phyloP scores from a whole-genome alignment of 2,113 vertebrate species.

The Peromyscus californicus region DNA sequence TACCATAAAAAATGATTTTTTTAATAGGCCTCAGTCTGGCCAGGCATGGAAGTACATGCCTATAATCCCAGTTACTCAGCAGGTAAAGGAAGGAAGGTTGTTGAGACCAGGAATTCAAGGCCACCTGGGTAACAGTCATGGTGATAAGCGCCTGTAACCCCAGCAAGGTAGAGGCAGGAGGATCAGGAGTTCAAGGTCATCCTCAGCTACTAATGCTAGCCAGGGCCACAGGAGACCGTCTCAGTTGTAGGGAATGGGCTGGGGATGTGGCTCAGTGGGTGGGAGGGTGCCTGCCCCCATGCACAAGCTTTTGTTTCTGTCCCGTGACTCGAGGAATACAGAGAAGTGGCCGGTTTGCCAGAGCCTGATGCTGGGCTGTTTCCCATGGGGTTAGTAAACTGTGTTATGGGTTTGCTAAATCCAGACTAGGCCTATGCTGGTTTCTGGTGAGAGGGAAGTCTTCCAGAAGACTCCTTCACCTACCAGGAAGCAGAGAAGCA shows the following conservation, averaged over 20 bases:
- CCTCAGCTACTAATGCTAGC: background rate
- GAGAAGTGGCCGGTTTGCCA: background rate
- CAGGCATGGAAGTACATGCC: background rate
- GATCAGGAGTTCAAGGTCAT: background rate
- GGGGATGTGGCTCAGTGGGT: background rate
- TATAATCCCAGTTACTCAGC: background rate
- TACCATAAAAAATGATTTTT: background rate
- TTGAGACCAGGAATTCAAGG: background rate
- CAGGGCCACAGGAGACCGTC: background rate
- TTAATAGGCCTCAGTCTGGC: background rate
- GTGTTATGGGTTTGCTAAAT: background rate
- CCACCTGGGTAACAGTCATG: no score
- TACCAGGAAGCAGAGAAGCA: background rate
- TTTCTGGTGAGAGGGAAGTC: background rate
- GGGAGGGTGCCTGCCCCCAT: background rate
- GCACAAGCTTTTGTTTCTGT: background rate
- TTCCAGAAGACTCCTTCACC: background rate
- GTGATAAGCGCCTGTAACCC: background rate
- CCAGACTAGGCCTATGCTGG: background rate
- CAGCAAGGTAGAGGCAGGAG: background rate
- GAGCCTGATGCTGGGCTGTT: background rate
- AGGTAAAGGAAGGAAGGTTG: background rate
- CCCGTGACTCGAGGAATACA: background rate
- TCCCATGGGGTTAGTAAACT: background rate
- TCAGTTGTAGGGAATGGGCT: background rate